phyloP scores from a whole-genome alignment of 2,888 invertebrate genomes.

The Tipula helvola region DNA sequence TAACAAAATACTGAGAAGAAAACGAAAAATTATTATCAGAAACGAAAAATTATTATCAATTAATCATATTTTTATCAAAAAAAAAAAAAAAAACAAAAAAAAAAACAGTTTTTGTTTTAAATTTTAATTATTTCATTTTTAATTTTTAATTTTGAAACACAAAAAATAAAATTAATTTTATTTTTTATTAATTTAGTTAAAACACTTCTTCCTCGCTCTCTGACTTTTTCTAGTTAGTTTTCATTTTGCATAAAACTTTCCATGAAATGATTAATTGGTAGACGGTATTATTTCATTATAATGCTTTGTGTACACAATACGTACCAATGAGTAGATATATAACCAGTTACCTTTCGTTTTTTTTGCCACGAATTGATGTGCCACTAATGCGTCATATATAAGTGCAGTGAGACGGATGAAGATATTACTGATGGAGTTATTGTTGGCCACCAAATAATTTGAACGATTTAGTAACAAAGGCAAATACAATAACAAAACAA shows the following conservation, averaged over 20 bases:
- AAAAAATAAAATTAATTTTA: neutral
- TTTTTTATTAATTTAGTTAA: neutral
- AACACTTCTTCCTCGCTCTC: neutral
- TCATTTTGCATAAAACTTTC: neutral
- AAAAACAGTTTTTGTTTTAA: too few relatives aligned
- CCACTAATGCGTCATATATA: too few relatives aligned
- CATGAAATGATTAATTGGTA: neutral
- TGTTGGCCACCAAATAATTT: too few relatives aligned
- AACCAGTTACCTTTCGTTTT: too few relatives aligned
- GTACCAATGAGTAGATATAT: neutral
- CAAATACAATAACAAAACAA: too few relatives aligned
- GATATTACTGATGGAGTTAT: too few relatives aligned
- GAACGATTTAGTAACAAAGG: too few relatives aligned
- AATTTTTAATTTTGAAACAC: neutral
- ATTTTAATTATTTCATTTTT: neutral
- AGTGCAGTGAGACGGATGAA: too few relatives aligned
- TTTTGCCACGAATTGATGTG: too few relatives aligned
- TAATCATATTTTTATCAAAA: neutral
- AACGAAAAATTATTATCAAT: neutral
- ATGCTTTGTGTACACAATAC: neutral
- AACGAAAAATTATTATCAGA: neutral
- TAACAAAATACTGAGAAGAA: too few relatives aligned
- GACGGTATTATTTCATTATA: neutral
- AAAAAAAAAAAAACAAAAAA: neutral
- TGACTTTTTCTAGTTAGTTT: neutral